These are phyloP conservation scores for Pristis pectinata DNA, from an alignment of 2,797 vertebrate species.

Conservation along the genomic window DNA sequence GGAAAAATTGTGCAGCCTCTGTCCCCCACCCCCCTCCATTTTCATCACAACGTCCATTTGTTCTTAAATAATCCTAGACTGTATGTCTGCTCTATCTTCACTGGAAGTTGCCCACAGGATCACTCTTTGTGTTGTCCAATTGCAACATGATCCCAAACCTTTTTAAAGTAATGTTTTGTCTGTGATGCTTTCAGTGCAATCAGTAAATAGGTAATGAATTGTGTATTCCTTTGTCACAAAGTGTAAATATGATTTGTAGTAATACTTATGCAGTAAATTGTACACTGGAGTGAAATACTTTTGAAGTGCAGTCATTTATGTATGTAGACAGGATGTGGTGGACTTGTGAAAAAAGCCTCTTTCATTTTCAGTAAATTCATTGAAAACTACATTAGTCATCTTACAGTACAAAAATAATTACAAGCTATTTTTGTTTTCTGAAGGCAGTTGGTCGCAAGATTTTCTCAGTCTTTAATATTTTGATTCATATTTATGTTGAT, in stretches of 20 bases:
- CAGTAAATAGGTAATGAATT: not conserved
- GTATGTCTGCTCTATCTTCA: not conserved
- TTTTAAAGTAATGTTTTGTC: not conserved
- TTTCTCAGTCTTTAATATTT: not conserved
- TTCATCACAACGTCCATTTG: not conserved
- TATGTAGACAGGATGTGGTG: not conserved
- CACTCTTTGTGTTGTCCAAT: not conserved
- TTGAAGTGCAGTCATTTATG: not conserved
- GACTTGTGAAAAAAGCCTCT: not conserved
- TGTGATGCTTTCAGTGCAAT: not conserved
- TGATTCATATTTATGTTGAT: not conserved
- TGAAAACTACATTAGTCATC: not conserved
- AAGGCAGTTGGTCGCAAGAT: not conserved
- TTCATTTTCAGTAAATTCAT: not conserved
- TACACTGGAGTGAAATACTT: not conserved
- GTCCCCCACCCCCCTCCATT: no score
- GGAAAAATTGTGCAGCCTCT: no score
- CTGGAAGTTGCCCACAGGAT: not conserved
- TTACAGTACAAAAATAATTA: not conserved
- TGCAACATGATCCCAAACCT: not conserved
- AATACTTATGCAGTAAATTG: not conserved
- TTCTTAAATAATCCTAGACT: not conserved
- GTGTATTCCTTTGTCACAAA: not conserved
- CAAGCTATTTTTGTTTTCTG: not conserved
- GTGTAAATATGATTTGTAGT: not conserved